Conservation (phyloP, 2,113 vertebrate genomes). For the Morone chrysops region DNA sequence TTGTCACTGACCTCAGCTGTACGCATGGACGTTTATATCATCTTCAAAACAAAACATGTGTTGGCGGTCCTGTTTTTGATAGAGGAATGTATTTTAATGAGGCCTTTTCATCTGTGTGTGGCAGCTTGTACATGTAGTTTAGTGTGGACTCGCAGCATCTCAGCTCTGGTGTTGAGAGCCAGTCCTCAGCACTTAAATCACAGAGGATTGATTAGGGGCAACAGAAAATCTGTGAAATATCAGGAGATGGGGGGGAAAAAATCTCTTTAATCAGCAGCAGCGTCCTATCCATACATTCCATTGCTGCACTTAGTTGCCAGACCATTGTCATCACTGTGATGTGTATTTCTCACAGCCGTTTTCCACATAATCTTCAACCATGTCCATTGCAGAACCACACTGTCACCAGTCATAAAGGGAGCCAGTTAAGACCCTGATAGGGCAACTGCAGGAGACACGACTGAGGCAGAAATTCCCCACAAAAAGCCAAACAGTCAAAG, state of each 20-base stretch:
- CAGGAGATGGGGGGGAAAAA: conserved; percentile 27
- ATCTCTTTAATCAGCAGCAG: conserved; percentile 73
- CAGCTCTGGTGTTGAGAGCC: conserved; percentile 54
- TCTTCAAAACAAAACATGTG: conserved; percentile 61
- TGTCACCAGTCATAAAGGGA: conserved; percentile 58
- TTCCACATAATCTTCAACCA: conserved; percentile 48
- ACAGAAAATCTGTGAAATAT: conserved; percentile 63
- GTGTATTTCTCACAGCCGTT: conserved; percentile 50
- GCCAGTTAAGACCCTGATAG: conserved; percentile 29
- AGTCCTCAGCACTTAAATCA: conserved; percentile 61
- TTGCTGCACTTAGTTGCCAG: conserved; percentile 56
- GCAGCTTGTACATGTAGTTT: conserved; percentile 13
- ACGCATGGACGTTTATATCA: conserved; percentile 53
- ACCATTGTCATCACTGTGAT: conserved; percentile 68
- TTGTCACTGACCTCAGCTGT: conserved; percentile 60
- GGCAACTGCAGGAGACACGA: conserved; percentile 7
- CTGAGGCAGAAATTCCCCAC: conserved; percentile 22
- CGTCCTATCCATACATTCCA: conserved; percentile 60
- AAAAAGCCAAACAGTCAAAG: conserved; percentile 53
- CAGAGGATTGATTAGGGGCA: conserved; percentile 49
- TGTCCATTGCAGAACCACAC: conserved; percentile 39
- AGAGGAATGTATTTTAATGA: conserved; percentile 52
- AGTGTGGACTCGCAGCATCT: conserved; percentile 32
- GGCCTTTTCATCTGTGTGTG: conserved; percentile 31
- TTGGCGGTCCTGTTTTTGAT: conserved; percentile 26